phyloP scores from a whole-genome alignment of 2,888 invertebrate genomes.

The Archips xylosteana region DNA sequence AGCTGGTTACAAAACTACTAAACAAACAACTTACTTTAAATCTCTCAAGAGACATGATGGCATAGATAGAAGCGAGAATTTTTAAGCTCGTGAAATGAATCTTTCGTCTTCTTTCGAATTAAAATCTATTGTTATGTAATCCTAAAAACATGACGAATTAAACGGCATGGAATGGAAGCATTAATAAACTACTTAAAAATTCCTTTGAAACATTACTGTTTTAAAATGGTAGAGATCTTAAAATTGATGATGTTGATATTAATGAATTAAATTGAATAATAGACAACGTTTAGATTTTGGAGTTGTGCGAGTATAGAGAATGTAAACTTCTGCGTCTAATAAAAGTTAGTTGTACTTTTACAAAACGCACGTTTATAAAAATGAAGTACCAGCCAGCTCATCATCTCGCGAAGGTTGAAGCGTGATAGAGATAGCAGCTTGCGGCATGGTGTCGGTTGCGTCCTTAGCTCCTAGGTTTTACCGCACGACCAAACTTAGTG shows the following conservation, averaged over 20 bases:
- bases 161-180: background rate
- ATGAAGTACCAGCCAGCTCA: conserved; percentile 43
- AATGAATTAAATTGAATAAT: background rate
- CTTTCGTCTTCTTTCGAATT: background rate
- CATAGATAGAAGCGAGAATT: too few relatives aligned
- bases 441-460: conserved; percentile 76
- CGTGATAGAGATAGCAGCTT: conserved; percentile 64
- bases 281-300: background rate
- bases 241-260: background rate
- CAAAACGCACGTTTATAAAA: background rate
- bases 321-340: background rate
- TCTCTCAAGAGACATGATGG: too few relatives aligned
- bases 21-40: background rate
- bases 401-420: conserved; percentile 37
- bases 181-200: background rate
- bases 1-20: conserved; percentile 18
- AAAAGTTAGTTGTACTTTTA: background rate
- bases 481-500: conserved; percentile 54
- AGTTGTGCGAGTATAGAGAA: background rate
- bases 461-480: conserved; percentile 15
- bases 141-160: too few relatives aligned
- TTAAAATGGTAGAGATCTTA: background rate
- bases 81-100: background rate
- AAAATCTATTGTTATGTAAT: background rate
- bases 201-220: background rate